These are phyloP conservation scores for Eupithecia pulchellata DNA, from an alignment of 2,888 invertebrate species.

Conservation along the genomic window DNA sequence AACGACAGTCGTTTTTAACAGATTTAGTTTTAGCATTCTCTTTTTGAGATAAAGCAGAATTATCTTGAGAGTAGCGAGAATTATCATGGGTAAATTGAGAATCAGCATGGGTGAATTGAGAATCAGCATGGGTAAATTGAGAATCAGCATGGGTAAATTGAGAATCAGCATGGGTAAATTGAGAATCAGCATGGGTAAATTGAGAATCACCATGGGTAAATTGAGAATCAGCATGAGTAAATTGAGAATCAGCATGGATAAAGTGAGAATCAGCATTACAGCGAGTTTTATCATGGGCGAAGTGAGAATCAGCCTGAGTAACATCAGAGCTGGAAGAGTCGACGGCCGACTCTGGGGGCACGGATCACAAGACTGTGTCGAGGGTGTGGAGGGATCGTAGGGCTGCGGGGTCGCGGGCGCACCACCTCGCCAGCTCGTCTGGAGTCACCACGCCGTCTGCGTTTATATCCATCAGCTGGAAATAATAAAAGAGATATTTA, in stretches of 20 bases:
- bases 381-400: conserved; percentile 83
- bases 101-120: neutral
- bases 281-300: neutral
- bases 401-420: conserved; percentile 89
- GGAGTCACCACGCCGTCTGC: conserved; percentile 92
- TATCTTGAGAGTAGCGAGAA: neutral
- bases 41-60: neutral
- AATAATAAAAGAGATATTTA: no score
- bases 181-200: neutral
- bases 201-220: neutral
- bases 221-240: neutral
- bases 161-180: neutral
- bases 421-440: conserved; percentile 92
- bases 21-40: neutral
- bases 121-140: neutral
- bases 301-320: conserved; percentile 5
- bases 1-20: neutral
- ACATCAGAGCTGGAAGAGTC: conserved; percentile 19
- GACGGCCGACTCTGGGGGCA: conserved; percentile 9
- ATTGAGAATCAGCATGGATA: neutral
- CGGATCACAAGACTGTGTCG: conserved; percentile 87
- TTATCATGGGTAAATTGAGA: neutral
- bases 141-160: neutral
- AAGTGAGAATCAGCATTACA: neutral
- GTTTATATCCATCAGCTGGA: conserved; percentile 91